phyloP scores from a whole-genome alignment of 2,888 invertebrate species.

The Nowickia ferox region DNA sequence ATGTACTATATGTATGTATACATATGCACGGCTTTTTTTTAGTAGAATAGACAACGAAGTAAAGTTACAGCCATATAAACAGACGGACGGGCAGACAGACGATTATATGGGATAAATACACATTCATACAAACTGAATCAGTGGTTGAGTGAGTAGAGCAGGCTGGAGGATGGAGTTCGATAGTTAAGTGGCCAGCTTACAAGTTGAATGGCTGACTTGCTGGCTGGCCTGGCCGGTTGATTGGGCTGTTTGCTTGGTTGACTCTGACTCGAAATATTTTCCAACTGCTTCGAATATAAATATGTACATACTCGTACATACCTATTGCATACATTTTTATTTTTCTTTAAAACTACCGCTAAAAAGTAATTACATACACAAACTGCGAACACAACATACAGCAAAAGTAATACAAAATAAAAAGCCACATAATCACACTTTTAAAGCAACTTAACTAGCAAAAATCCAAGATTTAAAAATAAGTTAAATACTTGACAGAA shows the following conservation, averaged over 20 bases:
- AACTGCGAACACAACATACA: conserved; percentile 15
- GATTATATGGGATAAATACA: conserved; percentile 2
- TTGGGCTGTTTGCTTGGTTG: conserved; percentile 61
- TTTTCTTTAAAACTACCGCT: conserved; percentile 30
- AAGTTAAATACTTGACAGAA: conserved; percentile 56
- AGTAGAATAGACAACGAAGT: conserved; percentile 59
- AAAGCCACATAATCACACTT: conserved; percentile 43
- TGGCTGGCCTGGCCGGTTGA: conserved; percentile 32
- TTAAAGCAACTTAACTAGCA: conserved; percentile 20
- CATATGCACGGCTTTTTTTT: conserved; percentile 11
- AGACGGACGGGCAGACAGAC: not conserved
- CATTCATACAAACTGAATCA: conserved; percentile 18
- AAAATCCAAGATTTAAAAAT: conserved; percentile 32
- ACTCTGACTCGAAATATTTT: conserved; percentile 50
- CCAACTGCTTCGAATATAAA: conserved; percentile 10
- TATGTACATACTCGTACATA: too few species aligned
- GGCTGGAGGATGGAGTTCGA: not conserved
- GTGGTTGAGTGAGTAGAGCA: conserved; percentile 26
- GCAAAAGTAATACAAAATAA: conserved; percentile 13
- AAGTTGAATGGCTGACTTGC: conserved; percentile 25
- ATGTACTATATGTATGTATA: not conserved
- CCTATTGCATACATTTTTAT: not conserved
- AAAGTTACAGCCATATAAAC: not conserved
- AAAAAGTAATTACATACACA: conserved; percentile 12
- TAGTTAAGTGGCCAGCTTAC: conserved; percentile 44